Base-by-base conservation (phyloP, 2,113 vertebrate species). In the Nettapus auritus region DNA sequence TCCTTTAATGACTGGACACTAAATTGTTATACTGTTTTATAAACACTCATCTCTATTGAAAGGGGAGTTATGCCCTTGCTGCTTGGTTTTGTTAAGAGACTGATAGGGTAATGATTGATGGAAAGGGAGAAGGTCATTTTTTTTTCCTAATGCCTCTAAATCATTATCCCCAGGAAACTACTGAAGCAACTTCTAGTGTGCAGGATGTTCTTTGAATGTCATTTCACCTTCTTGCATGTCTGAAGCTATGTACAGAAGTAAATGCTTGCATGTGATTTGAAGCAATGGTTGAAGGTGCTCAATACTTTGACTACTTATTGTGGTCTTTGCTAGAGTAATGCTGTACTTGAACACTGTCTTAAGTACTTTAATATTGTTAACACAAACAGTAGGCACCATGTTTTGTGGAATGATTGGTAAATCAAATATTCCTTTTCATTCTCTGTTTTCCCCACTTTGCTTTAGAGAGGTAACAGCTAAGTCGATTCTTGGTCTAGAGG, bases 331-430 rank as follows among this genome's bases (percentile, higher is more conserved):
- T 75, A n/a, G 63, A 53, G 6, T 8, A 69, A 76, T 38, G 40
- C 56, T 74, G 9, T 18, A 23, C n/a, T 82, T 84, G 34, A 55
- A 19, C 4, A 28, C 67, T 16, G 16, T 57, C 25, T 66, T 55
- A 42, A 33, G n/a, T 33, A 26, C 34, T 81, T 46, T 14, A 55
- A 57, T 25, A 38, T 13, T 7, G 40, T 86, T 76, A 48, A 73
- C 36, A 59, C 15, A 68, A 85, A 85, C 59, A 59, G 18, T 36
- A 69, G 53, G 55, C 67, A 40, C 21, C 50, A 31, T 0, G 0
- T 83, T 89, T 88, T 63, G 26, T 82, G 22, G n/a, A 81, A 71
- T 33, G 63, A 80, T 38, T 94, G 77, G 63, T 40, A 93, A 94
- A 82, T 75, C 73, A 82, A 70, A 53, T 23, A 56, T 68, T 91